phyloP scores from a whole-genome alignment of 2,113 vertebrate species.

The Pleuronectes platessa region DNA sequence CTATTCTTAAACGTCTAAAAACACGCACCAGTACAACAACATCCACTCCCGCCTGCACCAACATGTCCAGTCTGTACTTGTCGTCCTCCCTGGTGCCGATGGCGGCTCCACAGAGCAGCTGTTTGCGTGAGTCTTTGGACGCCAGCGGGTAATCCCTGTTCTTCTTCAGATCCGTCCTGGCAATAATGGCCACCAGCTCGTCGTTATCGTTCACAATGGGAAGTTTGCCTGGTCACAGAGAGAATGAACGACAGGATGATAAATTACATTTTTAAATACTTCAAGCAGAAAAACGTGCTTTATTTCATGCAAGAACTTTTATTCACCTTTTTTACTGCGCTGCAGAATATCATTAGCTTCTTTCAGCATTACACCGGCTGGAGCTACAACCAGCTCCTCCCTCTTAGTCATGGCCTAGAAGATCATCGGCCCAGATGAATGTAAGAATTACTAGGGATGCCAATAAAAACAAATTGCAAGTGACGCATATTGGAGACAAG shows the following conservation, averaged over 20 bases:
- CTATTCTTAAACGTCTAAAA: not conserved
- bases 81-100: constrained; percentile 93
- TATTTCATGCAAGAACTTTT: not conserved
- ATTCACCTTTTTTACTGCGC: constrained; percentile 92
- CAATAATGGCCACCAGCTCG: constrained; percentile 92
- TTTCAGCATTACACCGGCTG: constrained; percentile 90
- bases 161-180: constrained; percentile 93
- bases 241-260: not conserved
- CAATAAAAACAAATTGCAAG: not conserved
- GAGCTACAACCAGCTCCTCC: constrained; percentile 91
- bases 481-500: not conserved
- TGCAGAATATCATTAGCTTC: constrained; percentile 95
- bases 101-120: constrained; percentile 91
- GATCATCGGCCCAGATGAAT: constrained; percentile 14
- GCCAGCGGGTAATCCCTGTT: constrained; percentile 93
- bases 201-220: constrained; percentile 93
- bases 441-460: not conserved
- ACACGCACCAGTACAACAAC: constrained; percentile 89
- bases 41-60: constrained; percentile 90
- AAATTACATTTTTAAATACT: no score
- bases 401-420: constrained; percentile 90
- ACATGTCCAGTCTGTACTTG: constrained; percentile 91
- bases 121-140: constrained; percentile 93
- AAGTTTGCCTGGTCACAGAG: constrained; percentile 85
- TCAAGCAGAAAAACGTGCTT: not conserved